Evolutionary conservation across 1,140 invertebrate genomes (phyloP).

Genomic region (Zaprionus ornatus): DNA sequence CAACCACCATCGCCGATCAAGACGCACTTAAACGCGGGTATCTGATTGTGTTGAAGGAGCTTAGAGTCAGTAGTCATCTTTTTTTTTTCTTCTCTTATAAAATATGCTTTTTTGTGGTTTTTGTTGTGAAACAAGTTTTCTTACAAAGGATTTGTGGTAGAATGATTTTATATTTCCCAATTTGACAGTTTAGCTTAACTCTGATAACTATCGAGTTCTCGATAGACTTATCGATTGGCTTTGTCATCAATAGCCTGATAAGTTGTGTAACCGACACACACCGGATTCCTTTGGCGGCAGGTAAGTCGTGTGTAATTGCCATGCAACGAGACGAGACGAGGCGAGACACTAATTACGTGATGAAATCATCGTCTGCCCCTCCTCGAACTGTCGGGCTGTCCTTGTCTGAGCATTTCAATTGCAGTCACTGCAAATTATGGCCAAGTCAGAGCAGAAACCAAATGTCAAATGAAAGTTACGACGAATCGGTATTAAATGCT

Average conservation of each 20-base stretch:
- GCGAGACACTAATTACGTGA: slow-evolving; percentile 69
- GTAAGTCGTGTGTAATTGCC: slow-evolving; percentile 53
- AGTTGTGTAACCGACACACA: neutral
- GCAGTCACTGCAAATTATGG: slow-evolving; percentile 29
- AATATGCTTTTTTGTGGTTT: neutral
- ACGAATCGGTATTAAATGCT: slow-evolving; percentile 32
- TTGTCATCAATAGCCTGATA: neutral
- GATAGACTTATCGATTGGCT: neutral
- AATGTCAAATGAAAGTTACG: slow-evolving; percentile 72
- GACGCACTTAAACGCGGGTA: slow-evolving; percentile 91
- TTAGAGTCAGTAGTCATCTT: neutral
- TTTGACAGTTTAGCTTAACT: neutral
- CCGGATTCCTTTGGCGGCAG: slow-evolving; percentile 19
- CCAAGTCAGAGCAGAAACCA: slow-evolving; percentile 32
- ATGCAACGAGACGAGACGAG: slow-evolving; percentile 66
- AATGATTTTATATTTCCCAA: neutral
- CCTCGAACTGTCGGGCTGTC: slow-evolving; percentile 12
- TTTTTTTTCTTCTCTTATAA: neutral
- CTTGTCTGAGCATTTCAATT: slow-evolving; percentile 52
- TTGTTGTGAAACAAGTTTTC: neutral
- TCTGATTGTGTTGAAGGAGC: slow-evolving; percentile 19
- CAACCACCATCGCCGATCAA: slow-evolving; percentile 99
- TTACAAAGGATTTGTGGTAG: neutral
- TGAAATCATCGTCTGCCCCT: slow-evolving; percentile 40
- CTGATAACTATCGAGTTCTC: neutral